phyloP scores from a whole-genome alignment of 2,113 vertebrate genomes.

The Marmota monax region DNA sequence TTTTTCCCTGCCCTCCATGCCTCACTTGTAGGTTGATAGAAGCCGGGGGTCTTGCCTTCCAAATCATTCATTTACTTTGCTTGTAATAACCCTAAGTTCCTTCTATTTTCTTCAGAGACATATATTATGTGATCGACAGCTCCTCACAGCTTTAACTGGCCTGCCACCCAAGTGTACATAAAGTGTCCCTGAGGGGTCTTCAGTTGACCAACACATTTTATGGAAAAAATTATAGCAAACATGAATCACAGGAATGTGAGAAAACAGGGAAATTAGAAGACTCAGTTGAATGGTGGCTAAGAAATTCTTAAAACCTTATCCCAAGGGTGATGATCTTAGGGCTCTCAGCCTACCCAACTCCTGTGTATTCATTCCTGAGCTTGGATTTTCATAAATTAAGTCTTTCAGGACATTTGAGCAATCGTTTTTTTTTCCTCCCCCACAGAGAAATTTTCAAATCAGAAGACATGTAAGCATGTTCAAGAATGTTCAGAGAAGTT shows the following conservation, averaged over 20 bases:
- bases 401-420: neutral
- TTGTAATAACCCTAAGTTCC: neutral
- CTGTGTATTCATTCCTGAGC: neutral
- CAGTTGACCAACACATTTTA: neutral
- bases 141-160: conserved; percentile 1
- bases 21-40: neutral
- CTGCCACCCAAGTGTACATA: neutral
- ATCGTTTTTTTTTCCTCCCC: neutral
- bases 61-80: neutral
- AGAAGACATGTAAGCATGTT: neutral
- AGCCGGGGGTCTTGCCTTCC: neutral
- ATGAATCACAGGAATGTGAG: neutral
- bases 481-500: neutral
- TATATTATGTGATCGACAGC: neutral
- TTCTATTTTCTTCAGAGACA: conserved; percentile 25
- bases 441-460: neutral
- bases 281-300: neutral
- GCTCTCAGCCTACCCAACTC: neutral
- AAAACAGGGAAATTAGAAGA: neutral
- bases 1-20: neutral
- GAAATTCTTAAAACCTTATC: neutral
- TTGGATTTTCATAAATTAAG: neutral
- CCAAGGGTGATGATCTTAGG: neutral
- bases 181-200: neutral
- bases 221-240: conserved; percentile 12